These are phyloP conservation scores for Drosophila suzukii DNA, from an alignment of 1,140 invertebrate species.

Conservation along the genomic window DNA sequence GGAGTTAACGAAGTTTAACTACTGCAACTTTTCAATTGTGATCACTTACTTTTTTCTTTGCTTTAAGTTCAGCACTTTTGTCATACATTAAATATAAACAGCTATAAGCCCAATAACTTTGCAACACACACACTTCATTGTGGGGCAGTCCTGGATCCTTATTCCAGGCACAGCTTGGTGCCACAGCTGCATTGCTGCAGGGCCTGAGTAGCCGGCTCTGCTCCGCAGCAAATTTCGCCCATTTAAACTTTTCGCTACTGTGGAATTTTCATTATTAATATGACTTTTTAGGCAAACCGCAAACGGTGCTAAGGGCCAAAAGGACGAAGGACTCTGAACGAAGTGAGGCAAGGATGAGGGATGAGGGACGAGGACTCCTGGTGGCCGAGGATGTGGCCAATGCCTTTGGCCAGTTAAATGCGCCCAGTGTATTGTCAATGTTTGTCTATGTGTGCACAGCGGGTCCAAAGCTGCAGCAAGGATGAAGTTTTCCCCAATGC, in stretches of 20 bases:
- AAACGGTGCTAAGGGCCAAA: conserved; percentile 58
- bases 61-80: conserved; percentile 41
- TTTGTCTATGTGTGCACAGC: conserved; percentile 59
- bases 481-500: conserved; percentile 64
- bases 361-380: conserved; percentile 4
- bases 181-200: conserved; percentile 69
- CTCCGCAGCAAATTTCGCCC: conserved; percentile 72
- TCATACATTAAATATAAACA: conserved; percentile 70
- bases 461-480: conserved; percentile 44
- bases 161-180: conserved; percentile 64
- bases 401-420: conserved; percentile 75
- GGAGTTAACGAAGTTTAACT: neutral
- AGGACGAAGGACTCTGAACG: neutral
- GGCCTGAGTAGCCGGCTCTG: conserved; percentile 32
- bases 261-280: conserved; percentile 83
- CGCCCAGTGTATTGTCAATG: conserved; percentile 77
- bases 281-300: conserved; percentile 77
- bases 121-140: conserved; percentile 33
- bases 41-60: neutral
- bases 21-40: conserved; percentile 3
- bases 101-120: conserved; percentile 73
- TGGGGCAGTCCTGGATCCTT: conserved; percentile 11
- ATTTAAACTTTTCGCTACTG: conserved; percentile 81
- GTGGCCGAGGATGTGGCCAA: conserved; percentile 29
- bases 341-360: neutral